Percentiles rank a stretch among this genome's conserved stretches.
phyloP scores from a whole-genome alignment of 2,888 invertebrate species.

The Rhogogaster chlorosoma region DNA sequence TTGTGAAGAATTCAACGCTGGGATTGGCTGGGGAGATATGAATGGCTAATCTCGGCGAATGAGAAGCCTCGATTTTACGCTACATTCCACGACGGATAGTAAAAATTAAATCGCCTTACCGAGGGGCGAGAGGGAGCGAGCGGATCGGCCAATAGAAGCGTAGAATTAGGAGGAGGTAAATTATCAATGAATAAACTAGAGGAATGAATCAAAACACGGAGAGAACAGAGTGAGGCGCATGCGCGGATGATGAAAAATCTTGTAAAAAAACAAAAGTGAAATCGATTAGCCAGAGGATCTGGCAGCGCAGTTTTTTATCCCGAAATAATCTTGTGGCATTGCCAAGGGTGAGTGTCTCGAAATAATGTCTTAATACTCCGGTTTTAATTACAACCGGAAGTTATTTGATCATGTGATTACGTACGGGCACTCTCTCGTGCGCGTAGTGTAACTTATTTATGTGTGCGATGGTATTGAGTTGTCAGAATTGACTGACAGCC shows the following conservation, averaged over 20 bases:
- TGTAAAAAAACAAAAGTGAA: not conserved
- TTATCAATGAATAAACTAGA: slow-evolving; percentile 3
- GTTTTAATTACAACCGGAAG: not conserved
- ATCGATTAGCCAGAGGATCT: not conserved
- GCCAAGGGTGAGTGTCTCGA: not conserved
- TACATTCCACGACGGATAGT: not conserved
- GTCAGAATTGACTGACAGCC: slow-evolving; percentile 41
- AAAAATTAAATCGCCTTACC: not conserved
- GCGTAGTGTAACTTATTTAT: not conserved
- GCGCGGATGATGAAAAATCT: not conserved
- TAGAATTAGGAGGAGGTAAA: too few relatives aligned
- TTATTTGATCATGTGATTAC: not conserved
- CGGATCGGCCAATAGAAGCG: not conserved
- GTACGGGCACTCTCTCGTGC: not conserved
- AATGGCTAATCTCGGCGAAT: not conserved
- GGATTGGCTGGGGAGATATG: slow-evolving; percentile 11
- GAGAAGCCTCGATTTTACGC: not conserved
- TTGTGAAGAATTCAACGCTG: not conserved
- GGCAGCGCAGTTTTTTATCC: not conserved
- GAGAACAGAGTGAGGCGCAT: not conserved
- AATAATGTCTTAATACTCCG: not conserved
- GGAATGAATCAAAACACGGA: slow-evolving; percentile 15
- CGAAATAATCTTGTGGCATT: not conserved
- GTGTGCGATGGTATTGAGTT: slow-evolving; percentile 22
- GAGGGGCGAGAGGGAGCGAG: not conserved